These are phyloP conservation scores for Barbus barbus DNA, from an alignment of 2,113 vertebrate species.

Conservation along the genomic window DNA sequence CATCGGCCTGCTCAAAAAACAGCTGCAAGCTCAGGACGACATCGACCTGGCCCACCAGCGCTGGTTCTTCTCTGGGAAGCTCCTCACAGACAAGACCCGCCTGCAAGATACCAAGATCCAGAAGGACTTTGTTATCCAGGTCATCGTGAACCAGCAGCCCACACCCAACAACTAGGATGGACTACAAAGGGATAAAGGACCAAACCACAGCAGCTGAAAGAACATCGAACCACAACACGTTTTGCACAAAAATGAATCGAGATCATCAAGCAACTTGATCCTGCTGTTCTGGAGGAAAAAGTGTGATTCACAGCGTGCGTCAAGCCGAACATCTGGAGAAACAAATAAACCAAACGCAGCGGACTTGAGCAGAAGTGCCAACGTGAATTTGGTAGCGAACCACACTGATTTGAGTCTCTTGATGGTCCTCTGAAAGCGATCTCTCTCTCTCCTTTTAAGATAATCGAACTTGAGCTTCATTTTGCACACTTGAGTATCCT, in stretches of 20 bases:
- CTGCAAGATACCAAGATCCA: slow-evolving; percentile 98
- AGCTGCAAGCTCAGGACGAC: slow-evolving; percentile 89
- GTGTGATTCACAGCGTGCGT: too few species aligned
- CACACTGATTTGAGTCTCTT: slow-evolving; percentile 41
- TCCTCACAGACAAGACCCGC: slow-evolving; percentile 93
- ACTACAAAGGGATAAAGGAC: slow-evolving; percentile 15
- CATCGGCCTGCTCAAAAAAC: slow-evolving; percentile 93
- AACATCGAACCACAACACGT: background rate
- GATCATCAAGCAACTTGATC: background rate
- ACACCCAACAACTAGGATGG: slow-evolving; percentile 61
- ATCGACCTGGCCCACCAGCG: slow-evolving; percentile 89
- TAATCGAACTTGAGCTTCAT: slow-evolving; percentile 64
- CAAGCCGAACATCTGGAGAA: too few species aligned
- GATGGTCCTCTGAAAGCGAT: slow-evolving; percentile 3
- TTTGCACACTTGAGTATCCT: slow-evolving; percentile 74
- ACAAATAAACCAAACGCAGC: background rate
- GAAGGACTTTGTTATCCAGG: slow-evolving; percentile 99
- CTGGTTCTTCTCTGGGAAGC: slow-evolving; percentile 98
- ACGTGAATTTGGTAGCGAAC: slow-evolving; percentile 54
- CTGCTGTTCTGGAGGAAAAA: too few species aligned
- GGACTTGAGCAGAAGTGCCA: slow-evolving; percentile 62
- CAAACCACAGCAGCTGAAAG: background rate
- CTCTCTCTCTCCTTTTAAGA: slow-evolving; percentile 25
- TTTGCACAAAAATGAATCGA: background rate
- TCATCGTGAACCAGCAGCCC: slow-evolving; percentile 92